These are phyloP conservation scores for Philereme transversata DNA, from an alignment of 2,888 invertebrate species.

Conservation along the genomic window DNA sequence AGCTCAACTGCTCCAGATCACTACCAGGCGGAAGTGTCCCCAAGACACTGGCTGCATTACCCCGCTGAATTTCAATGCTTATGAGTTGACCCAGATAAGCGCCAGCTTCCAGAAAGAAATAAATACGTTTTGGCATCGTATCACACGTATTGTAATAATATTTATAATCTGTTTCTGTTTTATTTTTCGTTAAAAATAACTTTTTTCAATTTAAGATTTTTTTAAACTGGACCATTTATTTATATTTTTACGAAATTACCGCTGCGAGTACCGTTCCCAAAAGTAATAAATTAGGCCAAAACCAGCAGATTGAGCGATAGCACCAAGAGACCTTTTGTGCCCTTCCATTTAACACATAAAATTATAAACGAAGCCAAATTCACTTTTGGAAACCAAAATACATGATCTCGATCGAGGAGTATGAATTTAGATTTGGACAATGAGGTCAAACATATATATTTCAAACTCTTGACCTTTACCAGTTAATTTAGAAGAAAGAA, in stretches of 20 bases:
- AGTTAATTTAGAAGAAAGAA: too few relatives aligned
- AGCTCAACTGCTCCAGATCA: too few relatives aligned
- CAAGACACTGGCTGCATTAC: too few relatives aligned
- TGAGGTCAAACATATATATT: slow-evolving; percentile 3
- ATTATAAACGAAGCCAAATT: slow-evolving; percentile 26
- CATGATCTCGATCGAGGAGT: neutral
- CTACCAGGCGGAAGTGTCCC: too few relatives aligned
- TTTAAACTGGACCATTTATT: neutral
- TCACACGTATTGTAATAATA: too few relatives aligned
- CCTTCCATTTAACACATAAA: slow-evolving; percentile 23
- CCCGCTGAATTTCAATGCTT: too few relatives aligned
- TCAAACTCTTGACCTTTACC: too few relatives aligned
- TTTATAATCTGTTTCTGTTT: neutral
- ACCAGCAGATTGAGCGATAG: slow-evolving; percentile 17
- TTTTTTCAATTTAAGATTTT: too few relatives aligned
- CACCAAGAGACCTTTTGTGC: slow-evolving; percentile 24
- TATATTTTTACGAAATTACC: slow-evolving; percentile 13
- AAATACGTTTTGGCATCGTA: too few relatives aligned
- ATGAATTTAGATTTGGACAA: slow-evolving; percentile 1
- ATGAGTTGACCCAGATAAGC: too few relatives aligned
- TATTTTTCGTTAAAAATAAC: too few relatives aligned
- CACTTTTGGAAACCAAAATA: slow-evolving; percentile 15
- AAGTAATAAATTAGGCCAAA: slow-evolving; percentile 30
- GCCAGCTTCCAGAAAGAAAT: too few relatives aligned
- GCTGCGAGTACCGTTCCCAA: slow-evolving; percentile 9